Percentiles rank a stretch among this genome's conserved stretches.
phyloP scores from a whole-genome alignment of 2,113 vertebrate genomes.

The Nicator chloris region DNA sequence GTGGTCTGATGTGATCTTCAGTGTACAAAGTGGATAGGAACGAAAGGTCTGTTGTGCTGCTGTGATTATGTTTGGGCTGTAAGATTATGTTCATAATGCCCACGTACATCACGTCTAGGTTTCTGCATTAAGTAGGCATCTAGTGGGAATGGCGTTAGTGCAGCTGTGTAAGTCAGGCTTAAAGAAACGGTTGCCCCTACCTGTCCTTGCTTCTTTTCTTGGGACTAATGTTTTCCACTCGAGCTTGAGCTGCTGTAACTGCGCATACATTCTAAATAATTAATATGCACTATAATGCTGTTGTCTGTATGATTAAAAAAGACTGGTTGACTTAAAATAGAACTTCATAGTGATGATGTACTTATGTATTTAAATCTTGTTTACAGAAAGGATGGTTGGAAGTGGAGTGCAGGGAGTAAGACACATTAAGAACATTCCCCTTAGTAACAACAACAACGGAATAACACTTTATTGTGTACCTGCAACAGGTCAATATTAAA shows the following conservation, averaged over 20 bases:
- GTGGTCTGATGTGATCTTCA: background rate
- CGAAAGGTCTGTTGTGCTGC: background rate
- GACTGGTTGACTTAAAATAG: background rate
- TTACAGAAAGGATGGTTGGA: background rate
- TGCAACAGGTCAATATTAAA: background rate
- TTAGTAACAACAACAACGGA: background rate
- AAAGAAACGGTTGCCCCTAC: background rate
- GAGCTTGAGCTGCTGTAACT: background rate
- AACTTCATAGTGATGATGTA: background rate
- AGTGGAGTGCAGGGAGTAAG: background rate
- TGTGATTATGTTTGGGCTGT: background rate
- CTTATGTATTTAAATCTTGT: background rate
- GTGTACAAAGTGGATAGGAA: fast-evolving
- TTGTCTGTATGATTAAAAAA: background rate
- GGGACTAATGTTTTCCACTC: background rate
- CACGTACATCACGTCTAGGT: background rate
- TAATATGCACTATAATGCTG: background rate
- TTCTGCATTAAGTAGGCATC: background rate
- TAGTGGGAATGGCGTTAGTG: background rate
- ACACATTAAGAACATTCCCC: background rate
- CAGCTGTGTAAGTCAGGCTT: background rate
- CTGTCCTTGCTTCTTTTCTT: background rate
- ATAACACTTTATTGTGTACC: background rate
- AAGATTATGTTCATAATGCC: background rate
- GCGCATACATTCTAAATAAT: background rate